Evolutionary conservation across 2,888 invertebrate genomes (phyloP), one percentile per base, ranked within the genome.

Genomic region (Diachrysia chrysitis): DNA sequence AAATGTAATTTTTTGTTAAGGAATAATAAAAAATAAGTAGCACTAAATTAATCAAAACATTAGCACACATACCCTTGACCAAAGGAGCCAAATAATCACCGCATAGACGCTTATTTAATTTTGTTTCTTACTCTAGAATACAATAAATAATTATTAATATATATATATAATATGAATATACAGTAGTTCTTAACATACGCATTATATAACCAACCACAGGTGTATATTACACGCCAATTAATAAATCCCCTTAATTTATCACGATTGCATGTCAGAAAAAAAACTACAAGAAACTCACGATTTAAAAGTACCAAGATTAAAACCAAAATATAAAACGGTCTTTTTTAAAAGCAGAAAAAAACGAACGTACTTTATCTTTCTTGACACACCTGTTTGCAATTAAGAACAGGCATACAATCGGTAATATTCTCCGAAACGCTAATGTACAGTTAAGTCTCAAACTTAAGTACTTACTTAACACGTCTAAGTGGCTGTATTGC

Each of bases 381-480:
- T 35, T 12, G 9, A 35, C 54, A 16, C 80, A 83, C 83, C 83
- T 81, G 83, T 65, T 76, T 63, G 67, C 72, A 79, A 76, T 83
- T 66, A 73, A 53, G 46, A 32, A 53, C 57, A 56, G 57, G 17
- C 37, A 58, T 68, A 51, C 69, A 19, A 71, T 79, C 83, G 69
- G 62, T 69, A 71, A 71, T 69, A 58, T 56, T 80, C 67, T 77
- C 66, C 63, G 62, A 73, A 79, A 67, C 63, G 65, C 59, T 78
- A 83, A 85, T 82, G 74, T 74, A 72, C 69, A 66, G 73, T 75
- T 74, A 74, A 73, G 73, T 63, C 81, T 85, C 73, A 48, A 76
- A 61, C 54, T 62, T 73, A 71, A 82, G 86, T 82, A 84, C 67
- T 76, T 76, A 78, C 81, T 84, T 84, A 85, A 83, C 79, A 74